Percentiles rank a stretch among this genome's conserved stretches.
Conservation (phyloP, 1,140 invertebrate species). For the Cyclargus thomasi region DNA sequence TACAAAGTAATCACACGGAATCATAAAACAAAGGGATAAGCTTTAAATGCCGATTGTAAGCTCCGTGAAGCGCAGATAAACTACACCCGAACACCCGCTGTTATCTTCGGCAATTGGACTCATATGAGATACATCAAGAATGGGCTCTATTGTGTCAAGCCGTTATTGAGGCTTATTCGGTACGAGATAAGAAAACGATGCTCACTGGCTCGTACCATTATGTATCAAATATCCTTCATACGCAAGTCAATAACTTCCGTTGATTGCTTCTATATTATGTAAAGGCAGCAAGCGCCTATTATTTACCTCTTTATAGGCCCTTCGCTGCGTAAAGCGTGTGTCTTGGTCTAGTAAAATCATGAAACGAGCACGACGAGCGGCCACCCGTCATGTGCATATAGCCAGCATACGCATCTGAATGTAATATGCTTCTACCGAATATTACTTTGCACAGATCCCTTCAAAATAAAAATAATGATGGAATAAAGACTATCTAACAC, state of each 20-base stretch:
- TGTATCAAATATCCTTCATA: not conserved
- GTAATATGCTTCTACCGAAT: too few species aligned
- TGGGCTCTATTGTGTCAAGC: not conserved
- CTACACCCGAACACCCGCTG: constrained; percentile 22
- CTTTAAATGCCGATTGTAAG: constrained; percentile 15
- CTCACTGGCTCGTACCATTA: not conserved
- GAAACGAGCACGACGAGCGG: too few species aligned
- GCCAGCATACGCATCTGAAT: too few species aligned
- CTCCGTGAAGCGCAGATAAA: constrained; percentile 23
- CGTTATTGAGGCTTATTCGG: not conserved
- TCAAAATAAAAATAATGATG: too few species aligned
- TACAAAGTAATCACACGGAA: not conserved
- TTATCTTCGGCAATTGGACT: constrained; percentile 15
- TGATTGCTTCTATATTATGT: not conserved
- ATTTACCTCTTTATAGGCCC: too few species aligned
- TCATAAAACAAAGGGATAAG: constrained; percentile 9
- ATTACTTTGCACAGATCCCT: too few species aligned
- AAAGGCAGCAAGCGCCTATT: too few species aligned
- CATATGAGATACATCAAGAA: not conserved
- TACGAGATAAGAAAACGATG: not conserved
- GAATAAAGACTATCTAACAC: too few species aligned
- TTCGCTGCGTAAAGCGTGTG: too few species aligned
- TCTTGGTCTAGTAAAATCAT: too few species aligned
- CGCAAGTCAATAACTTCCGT: not conserved
- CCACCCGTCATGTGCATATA: too few species aligned